Base-by-base conservation (phyloP, 1,140 invertebrate genomes). In the Homalodisca vitripennis region DNA sequence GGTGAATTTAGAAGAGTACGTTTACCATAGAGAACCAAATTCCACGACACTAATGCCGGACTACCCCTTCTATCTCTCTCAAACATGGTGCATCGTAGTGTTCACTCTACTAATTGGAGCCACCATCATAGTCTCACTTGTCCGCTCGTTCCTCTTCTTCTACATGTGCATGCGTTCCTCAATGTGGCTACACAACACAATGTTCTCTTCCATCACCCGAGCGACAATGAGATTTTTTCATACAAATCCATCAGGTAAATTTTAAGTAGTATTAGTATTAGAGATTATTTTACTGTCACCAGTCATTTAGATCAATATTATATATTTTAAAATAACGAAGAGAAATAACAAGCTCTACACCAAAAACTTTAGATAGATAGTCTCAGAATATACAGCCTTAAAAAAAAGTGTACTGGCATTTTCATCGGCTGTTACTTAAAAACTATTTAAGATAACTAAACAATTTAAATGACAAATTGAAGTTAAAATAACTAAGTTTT, bases 161-260 rank as follows among this genome's bases (percentile, higher is more conserved):
- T 80, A 83, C 73, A 86, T 92, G 72, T 93, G 92, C 66, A 89
- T 94, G 82, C 82, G 84, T 31, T 89, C 93, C 3, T 95, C 94
- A 0, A 86, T 88, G 60, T 87, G 81, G 22, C 79, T 95, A 1
- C 95, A 98, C 76, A 91, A 96, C 75, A 82, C 78, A 3, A 95
- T 97, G 89, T 97, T 97, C 75, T 78, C 82, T 12, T 88, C 88
- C 60, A 86, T 98, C 1, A 86, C 94, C 26, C 83, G 89, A 6
- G 89, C 92, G 0, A 91, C 89, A 0, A 94, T 97, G 85, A 83
- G 85, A 10, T 97, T 97, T 80, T 97, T 97, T 79, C 94, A 95
- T 73, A 89, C 87, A 10, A 96, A 97, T 78, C 89, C 92, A 3
- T 86, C 76, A 20, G 87, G 81, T 79, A 72, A 66, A 29, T 70